These are phyloP conservation scores for Colaptes auratus DNA, from an alignment of 2,113 vertebrate genomes.

Conservation along the genomic window DNA sequence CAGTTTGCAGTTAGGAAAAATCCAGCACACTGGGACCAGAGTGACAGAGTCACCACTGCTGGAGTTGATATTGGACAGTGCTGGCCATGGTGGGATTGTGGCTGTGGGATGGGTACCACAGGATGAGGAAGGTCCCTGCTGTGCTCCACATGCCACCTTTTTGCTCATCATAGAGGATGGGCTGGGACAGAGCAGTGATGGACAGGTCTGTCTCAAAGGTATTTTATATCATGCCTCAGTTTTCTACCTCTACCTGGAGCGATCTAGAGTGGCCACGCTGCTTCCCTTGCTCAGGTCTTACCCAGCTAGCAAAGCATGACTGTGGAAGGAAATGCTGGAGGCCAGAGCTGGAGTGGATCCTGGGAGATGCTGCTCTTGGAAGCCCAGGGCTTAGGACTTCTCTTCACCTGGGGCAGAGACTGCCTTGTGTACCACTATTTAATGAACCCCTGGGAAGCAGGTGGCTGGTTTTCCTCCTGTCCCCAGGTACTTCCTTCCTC, in stretches of 20 bases:
- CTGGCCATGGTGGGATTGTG: neutral
- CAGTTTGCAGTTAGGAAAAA: neutral
- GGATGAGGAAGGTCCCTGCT: neutral
- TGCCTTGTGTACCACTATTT: neutral
- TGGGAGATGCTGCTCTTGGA: fast-evolving
- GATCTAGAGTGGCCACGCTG: neutral
- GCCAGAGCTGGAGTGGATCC: neutral
- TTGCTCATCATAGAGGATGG: neutral
- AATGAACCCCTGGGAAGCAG: neutral
- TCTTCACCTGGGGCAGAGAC: neutral
- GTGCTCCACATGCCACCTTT: neutral
- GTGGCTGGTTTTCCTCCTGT: neutral
- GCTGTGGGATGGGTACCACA: fast-evolving
- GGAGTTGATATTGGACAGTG: neutral
- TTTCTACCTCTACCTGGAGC: neutral
- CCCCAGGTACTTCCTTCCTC: neutral
- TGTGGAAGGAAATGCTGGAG: neutral
- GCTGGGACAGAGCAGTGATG: neutral
- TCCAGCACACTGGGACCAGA: neutral
- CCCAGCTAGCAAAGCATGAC: neutral
- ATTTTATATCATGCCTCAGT: fast-evolving
- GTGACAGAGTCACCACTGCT: neutral
- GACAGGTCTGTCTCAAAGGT: neutral
- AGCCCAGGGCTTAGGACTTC: neutral
- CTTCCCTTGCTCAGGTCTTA: neutral